These are phyloP conservation scores for Apantesis nais DNA, from an alignment of 2,888 invertebrate genomes.

Conservation along the genomic window DNA sequence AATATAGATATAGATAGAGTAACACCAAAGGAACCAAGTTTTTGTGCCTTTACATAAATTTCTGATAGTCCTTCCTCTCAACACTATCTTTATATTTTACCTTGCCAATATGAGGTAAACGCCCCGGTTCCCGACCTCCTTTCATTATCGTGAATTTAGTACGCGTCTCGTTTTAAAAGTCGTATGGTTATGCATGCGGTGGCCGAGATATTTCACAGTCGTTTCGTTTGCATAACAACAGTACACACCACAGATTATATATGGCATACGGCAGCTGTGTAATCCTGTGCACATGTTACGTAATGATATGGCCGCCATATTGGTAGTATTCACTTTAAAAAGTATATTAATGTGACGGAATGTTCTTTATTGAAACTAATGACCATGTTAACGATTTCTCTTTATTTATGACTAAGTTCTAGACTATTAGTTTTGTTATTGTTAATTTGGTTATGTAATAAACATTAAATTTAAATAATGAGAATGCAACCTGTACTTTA, in stretches of 20 bases:
- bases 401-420: constrained; percentile 14
- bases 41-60: neutral
- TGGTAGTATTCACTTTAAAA: constrained; percentile 38
- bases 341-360: constrained; percentile 26
- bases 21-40: neutral
- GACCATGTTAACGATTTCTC: constrained; percentile 11
- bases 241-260: constrained; percentile 40
- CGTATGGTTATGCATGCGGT: constrained; percentile 47
- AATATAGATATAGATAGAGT: neutral
- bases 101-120: constrained; percentile 42
- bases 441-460: constrained; percentile 5
- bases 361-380: constrained; percentile 18
- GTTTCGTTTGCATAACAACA: constrained; percentile 60
- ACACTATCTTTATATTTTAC: constrained; percentile 17
- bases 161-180: constrained; percentile 45
- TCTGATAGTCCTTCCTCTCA: neutral
- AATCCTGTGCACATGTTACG: constrained; percentile 53
- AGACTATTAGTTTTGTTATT: constrained; percentile 9
- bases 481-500: neutral
- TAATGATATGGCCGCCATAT: constrained; percentile 41
- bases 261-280: constrained; percentile 47
- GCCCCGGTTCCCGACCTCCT: constrained; percentile 51
- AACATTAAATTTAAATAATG: constrained; percentile 9
- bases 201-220: constrained; percentile 59
- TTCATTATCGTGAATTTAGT: constrained; percentile 57